phyloP scores from a whole-genome alignment of 2,888 invertebrate genomes.

The Habroteleia sp. region DNA sequence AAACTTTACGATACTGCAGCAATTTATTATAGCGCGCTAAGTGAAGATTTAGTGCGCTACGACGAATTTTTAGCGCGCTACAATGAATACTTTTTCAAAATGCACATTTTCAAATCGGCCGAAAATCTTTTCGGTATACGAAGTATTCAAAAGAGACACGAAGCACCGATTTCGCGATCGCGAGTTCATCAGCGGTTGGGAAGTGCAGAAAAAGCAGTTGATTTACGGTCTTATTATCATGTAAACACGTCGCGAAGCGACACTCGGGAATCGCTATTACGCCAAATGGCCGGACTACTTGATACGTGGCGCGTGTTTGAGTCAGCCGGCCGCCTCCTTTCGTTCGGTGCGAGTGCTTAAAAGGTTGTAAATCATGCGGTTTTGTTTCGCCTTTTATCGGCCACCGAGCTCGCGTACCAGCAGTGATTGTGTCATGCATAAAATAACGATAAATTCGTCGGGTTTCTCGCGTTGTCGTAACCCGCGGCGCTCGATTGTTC shows the following conservation, averaged over 20 bases:
- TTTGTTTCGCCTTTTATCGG: slow-evolving; percentile 72
- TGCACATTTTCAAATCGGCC: too few relatives aligned
- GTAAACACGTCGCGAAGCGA: slow-evolving; percentile 42
- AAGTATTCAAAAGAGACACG: too few relatives aligned
- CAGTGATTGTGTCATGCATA: slow-evolving; percentile 79
- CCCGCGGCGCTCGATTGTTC: slow-evolving; percentile 74
- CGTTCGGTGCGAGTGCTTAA: slow-evolving; percentile 66
- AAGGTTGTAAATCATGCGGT: slow-evolving; percentile 74
- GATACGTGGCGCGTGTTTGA: slow-evolving; percentile 55
- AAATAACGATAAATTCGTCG: slow-evolving; percentile 79
- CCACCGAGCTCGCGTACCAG: slow-evolving; percentile 66
- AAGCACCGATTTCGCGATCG: too few relatives aligned
- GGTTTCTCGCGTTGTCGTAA: slow-evolving; percentile 71
- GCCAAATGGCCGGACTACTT: slow-evolving; percentile 39
- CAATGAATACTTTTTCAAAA: too few relatives aligned
- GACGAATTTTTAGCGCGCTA: too few relatives aligned
- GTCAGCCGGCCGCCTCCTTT: slow-evolving; percentile 55
- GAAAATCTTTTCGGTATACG: too few relatives aligned
- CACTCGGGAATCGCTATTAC: slow-evolving; percentile 40
- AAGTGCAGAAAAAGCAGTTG: slow-evolving; percentile 19
- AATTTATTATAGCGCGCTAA: too few relatives aligned
- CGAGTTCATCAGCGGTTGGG: slow-evolving; percentile 19
- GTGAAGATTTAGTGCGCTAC: too few relatives aligned
- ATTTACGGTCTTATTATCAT: slow-evolving; percentile 56
- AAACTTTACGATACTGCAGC: too few relatives aligned